Evolutionary conservation across 2,888 invertebrate genomes (phyloP).

Genomic region (Nomada goodeniana): DNA sequence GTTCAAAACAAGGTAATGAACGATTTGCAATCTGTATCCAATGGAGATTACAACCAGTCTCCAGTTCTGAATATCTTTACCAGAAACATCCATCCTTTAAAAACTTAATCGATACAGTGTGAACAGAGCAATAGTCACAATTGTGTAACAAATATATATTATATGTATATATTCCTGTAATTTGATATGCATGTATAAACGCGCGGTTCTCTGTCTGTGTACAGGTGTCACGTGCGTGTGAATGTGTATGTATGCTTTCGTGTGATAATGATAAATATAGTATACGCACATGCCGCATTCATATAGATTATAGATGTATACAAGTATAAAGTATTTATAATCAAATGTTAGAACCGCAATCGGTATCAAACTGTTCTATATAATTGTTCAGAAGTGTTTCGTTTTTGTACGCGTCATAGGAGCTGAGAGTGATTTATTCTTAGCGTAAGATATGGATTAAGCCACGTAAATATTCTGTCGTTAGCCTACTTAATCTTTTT

Average conservation of each 20-base stretch:
- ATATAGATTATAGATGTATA: conserved; percentile 43
- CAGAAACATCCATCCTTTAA: conserved; percentile 34
- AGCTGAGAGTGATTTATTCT: conserved; percentile 56
- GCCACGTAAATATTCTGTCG: conserved; percentile 49
- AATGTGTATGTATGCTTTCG: background rate
- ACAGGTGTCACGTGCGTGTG: background rate
- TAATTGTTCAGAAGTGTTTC: conserved; percentile 47
- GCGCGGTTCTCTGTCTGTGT: conserved; percentile 9
- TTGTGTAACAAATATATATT: conserved; percentile 34
- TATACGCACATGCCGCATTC: conserved; percentile 43
- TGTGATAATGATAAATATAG: conserved; percentile 4
- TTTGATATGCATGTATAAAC: conserved; percentile 49
- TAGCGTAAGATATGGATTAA: conserved; percentile 55
- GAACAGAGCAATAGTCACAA: conserved; percentile 45
- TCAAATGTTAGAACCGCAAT: conserved; percentile 37
- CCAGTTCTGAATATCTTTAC: conserved; percentile 53
- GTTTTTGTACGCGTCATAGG: conserved; percentile 45
- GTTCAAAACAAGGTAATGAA: conserved; percentile 7
- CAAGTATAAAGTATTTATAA: conserved; percentile 54
- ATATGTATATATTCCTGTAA: conserved; percentile 28
- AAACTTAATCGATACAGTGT: conserved; percentile 37
- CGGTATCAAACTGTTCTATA: conserved; percentile 45
- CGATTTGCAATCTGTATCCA: conserved; percentile 19
- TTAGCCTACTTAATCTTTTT: conserved; percentile 44
- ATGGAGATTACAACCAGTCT: conserved; percentile 52